A percentile compares a stretch with the other conserved stretches of the same genome.
Conservation (phyloP, 2,888 invertebrate genomes). For the Scaptomyza parva region DNA sequence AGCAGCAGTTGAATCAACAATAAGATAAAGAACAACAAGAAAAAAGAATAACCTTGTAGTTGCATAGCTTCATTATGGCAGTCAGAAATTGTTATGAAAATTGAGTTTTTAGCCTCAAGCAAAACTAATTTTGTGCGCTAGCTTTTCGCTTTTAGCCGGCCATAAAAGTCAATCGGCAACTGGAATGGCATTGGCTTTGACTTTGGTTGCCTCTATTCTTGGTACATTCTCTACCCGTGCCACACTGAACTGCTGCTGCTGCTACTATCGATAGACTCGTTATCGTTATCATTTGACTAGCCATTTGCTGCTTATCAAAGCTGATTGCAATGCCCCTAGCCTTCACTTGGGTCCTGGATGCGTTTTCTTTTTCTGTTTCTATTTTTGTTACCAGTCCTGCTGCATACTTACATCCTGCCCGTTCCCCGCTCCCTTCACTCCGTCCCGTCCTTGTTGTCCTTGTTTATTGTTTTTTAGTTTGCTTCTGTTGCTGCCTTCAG, state of each 20-base stretch:
- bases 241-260: not conserved
- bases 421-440: not conserved
- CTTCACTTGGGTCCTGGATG: conserved; percentile 10
- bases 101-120: conserved; percentile 72
- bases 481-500: conserved; percentile 9
- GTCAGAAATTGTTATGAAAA: conserved; percentile 77
- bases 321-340: conserved; percentile 74
- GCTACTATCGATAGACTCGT: conserved; percentile 60
- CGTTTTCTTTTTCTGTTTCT: conserved; percentile 8
- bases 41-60: conserved; percentile 29
- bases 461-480: conserved; percentile 61
- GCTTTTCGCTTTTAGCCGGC: conserved; percentile 31
- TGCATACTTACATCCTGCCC: conserved; percentile 43
- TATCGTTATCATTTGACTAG: conserved; percentile 72
- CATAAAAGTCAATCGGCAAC: conserved; percentile 69
- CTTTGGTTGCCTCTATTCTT: conserved; percentile 11
- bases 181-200: conserved; percentile 29
- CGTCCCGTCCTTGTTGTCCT: conserved; percentile 33
- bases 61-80: conserved; percentile 71
- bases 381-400: conserved; percentile 5
- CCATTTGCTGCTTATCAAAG: conserved; percentile 77
- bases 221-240: conserved; percentile 6
- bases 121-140: conserved; percentile 70
- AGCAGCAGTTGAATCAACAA: conserved; percentile 62
- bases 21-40: conserved; percentile 52